Percentiles rank a stretch among this genome's conserved stretches.
Evolutionary conservation across 1,140 invertebrate species (phyloP).

Genomic region (Papilio helenus): DNA sequence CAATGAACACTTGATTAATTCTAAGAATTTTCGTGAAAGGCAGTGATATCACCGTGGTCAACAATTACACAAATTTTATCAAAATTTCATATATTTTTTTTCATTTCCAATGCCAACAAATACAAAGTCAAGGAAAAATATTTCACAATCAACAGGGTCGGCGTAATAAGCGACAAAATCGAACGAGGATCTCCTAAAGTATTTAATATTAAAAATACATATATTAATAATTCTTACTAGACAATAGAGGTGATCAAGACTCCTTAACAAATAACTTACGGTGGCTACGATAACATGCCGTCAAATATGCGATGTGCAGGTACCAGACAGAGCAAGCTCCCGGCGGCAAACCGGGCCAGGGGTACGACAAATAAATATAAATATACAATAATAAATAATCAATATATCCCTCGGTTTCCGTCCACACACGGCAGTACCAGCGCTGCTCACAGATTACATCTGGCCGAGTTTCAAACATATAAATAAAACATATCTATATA

Average conservation of each 20-base stretch:
- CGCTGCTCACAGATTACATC: conserved; percentile 69
- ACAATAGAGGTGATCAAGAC: conserved; percentile 81
- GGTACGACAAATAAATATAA: conserved; percentile 24
- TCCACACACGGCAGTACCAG: conserved; percentile 22
- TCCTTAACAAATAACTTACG: conserved; percentile 81
- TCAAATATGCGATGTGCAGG: conserved; percentile 71
- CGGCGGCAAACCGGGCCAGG: conserved; percentile 43
- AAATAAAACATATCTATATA: conserved; percentile 49
- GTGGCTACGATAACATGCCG: conserved; percentile 77
- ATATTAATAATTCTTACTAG: conserved; percentile 78
- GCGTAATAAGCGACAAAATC: conserved; percentile 75
- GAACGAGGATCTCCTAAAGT: conserved; percentile 73
- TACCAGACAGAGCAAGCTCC: conserved; percentile 73
- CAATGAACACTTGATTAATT: conserved; percentile 43
- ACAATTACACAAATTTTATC: conserved; percentile 60
- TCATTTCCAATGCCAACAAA: conserved; percentile 66
- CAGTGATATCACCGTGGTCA: conserved; percentile 73
- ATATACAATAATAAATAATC: conserved; percentile 44
- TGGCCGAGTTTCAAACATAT: conserved; percentile 61
- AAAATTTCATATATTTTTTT: conserved; percentile 41
- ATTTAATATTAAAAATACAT: conserved; percentile 69
- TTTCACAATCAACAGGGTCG: conserved; percentile 61
- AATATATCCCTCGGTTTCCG: conserved; percentile 17
- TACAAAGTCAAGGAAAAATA: conserved; percentile 54
- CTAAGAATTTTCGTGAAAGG: conserved; percentile 62